phyloP scores from a whole-genome alignment of 1,140 invertebrate species.

The Pissodes strobi region DNA sequence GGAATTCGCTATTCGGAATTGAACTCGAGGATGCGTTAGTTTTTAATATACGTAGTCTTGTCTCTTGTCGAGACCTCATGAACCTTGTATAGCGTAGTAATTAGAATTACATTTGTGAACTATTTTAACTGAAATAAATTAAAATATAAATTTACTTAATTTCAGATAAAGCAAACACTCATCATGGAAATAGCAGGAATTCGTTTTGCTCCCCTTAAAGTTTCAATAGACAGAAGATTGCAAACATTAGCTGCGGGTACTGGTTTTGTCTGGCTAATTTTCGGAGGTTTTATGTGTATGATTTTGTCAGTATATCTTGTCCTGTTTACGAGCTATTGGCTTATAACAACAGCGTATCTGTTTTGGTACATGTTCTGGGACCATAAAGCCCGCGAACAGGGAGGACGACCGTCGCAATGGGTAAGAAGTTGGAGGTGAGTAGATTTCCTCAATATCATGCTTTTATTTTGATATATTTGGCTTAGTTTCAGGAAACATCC shows the following conservation, averaged over 20 bases:
- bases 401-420: conserved; percentile 58
- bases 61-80: not conserved
- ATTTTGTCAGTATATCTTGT: conserved; percentile 59
- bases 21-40: no score
- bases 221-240: conserved; percentile 74
- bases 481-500: no score
- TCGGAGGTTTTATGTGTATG: conserved; percentile 63
- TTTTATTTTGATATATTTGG: no score
- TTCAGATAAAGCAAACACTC: not conserved
- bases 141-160: no score
- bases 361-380: conserved; percentile 63
- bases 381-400: conserved; percentile 28
- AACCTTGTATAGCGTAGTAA: not conserved
- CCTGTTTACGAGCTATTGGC: conserved; percentile 60
- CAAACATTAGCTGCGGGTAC: conserved; percentile 76
- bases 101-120: not conserved
- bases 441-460: no score
- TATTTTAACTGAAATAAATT: not conserved
- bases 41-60: no score
- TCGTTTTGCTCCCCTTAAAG: conserved; percentile 77
- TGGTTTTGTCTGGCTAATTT: conserved; percentile 70
- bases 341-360: conserved; percentile 65
- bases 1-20: no score
- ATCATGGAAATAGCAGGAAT: conserved; percentile 51
- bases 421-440: conserved; percentile 63